A percentile compares a stretch with the other conserved stretches of the same genome.
phyloP scores from a whole-genome alignment of 1,140 invertebrate genomes.

The Bradysia coprophila region DNA sequence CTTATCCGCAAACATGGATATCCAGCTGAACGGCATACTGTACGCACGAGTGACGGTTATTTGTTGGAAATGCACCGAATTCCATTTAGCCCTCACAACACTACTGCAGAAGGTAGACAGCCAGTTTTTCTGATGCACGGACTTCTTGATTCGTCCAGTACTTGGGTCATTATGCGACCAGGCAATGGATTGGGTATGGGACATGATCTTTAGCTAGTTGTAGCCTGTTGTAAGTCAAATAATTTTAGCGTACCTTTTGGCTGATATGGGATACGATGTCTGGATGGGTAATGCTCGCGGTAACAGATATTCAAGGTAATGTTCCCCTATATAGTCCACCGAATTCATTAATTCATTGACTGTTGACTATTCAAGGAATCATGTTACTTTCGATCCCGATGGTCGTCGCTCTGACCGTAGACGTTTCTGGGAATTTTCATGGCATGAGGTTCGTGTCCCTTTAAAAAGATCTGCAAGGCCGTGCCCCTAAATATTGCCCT shows the following conservation, averaged over 20 bases:
- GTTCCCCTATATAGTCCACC: too few species aligned
- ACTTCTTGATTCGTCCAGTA: conserved; percentile 31
- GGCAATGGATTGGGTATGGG: conserved; percentile 14
- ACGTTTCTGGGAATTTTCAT: conserved; percentile 60
- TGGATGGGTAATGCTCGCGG: conserved; percentile 23
- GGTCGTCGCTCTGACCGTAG: conserved; percentile 18
- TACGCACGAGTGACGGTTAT: conserved; percentile 47
- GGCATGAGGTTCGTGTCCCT: conserved; percentile 71
- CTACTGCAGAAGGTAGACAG: conserved; percentile 15
- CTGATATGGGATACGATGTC: conserved; percentile 44
- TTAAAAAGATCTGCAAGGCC: too few species aligned
- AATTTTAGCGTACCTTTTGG: conserved; percentile 24
- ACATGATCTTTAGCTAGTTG: neutral
- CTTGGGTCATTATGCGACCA: conserved; percentile 29
- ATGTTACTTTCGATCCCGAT: conserved; percentile 6
- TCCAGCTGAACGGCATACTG: conserved; percentile 38
- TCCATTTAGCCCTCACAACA: conserved; percentile 11
- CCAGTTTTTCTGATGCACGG: conserved; percentile 45
- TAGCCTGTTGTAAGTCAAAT: neutral
- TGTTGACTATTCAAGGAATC: conserved; percentile 13
- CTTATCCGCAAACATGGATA: conserved; percentile 39
- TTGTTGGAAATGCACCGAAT: conserved; percentile 46
- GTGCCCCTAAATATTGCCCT: too few species aligned
- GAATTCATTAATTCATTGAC: too few species aligned
- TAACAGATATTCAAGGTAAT: conserved; percentile 17